These are phyloP conservation scores for Numida meleagris DNA, from an alignment of 2,113 vertebrate genomes.

Conservation along the genomic window DNA sequence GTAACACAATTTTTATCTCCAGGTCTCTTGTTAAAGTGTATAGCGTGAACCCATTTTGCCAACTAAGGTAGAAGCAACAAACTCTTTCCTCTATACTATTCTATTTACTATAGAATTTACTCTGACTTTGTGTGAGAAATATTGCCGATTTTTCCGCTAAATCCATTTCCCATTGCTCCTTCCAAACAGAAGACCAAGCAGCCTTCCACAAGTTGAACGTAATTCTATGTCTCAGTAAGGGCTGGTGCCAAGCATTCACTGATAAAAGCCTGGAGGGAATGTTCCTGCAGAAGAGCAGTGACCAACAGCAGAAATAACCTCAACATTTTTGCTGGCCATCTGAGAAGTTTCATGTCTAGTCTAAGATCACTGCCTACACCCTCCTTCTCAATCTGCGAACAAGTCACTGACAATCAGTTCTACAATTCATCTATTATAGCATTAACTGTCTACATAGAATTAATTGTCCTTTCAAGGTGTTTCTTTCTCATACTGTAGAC, in stretches of 20 bases:
- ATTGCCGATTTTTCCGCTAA: not conserved
- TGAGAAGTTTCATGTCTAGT: not conserved
- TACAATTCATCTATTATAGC: not conserved
- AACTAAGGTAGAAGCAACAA: not conserved
- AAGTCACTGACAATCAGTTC: not conserved
- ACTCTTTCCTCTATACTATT: not conserved
- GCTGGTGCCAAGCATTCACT: not conserved
- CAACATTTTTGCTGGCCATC: rapidly evolving
- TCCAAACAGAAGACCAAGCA: not conserved
- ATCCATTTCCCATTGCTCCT: not conserved
- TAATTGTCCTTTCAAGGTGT: not conserved
- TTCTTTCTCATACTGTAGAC: not conserved
- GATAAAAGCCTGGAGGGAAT: not conserved
- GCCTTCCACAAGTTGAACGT: not conserved
- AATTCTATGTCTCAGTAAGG: not conserved
- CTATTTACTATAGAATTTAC: not conserved
- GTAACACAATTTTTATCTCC: not conserved
- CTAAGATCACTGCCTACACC: not conserved
- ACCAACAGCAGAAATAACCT: not conserved
- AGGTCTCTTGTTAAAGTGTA: not conserved
- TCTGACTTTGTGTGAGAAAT: not conserved
- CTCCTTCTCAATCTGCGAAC: not conserved
- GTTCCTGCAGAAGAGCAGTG: not conserved
- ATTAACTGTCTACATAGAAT: not conserved
- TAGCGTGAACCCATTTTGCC: not conserved